These are phyloP conservation scores for Sebastes goodei DNA, from an alignment of 2,797 vertebrate genomes.

Conservation along the genomic window DNA sequence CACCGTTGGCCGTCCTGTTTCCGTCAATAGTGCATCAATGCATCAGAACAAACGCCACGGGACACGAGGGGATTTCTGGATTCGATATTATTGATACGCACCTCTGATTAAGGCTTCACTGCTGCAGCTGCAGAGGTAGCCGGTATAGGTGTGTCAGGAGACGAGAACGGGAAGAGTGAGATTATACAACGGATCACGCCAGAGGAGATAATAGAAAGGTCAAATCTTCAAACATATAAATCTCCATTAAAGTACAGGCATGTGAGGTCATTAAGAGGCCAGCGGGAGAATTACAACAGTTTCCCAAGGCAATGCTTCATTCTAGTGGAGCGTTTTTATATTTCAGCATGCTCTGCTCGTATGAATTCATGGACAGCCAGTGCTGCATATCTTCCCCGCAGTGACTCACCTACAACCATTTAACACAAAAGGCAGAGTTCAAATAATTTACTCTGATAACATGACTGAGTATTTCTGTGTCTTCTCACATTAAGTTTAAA, in stretches of 20 bases:
- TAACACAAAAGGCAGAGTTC: conserved; percentile 18
- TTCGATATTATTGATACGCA: conserved; percentile 73
- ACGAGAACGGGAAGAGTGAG: background rate
- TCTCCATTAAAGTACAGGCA: conserved; percentile 29
- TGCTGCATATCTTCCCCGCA: background rate
- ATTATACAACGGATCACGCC: conserved; percentile 20
- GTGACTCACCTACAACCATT: conserved; percentile 12
- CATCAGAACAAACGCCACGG: conserved; percentile 72
- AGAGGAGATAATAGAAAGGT: conserved; percentile 49
- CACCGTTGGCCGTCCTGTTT: conserved; percentile 68
- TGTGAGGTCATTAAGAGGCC: conserved; percentile 31
- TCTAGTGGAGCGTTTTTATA: conserved; percentile 25
- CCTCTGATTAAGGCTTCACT: conserved; percentile 67
- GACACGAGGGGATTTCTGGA: conserved; percentile 67
- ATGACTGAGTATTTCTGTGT: background rate
- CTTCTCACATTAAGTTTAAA: background rate
- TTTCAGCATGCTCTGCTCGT: conserved; percentile 12
- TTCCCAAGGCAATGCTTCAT: conserved; percentile 32
- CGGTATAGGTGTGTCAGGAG: conserved; percentile 8
- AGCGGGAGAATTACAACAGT: conserved; percentile 26
- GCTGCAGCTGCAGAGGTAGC: conserved; percentile 32
- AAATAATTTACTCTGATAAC: background rate
- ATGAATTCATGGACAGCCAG: conserved; percentile 14
- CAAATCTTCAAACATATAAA: conserved; percentile 36
- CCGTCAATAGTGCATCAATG: conserved; percentile 77